A percentile compares a stretch with the other conserved stretches of the same genome.
These are phyloP conservation scores for Galerucella pusilla DNA, from an alignment of 2,888 invertebrate genomes.

Conservation along the genomic window DNA sequence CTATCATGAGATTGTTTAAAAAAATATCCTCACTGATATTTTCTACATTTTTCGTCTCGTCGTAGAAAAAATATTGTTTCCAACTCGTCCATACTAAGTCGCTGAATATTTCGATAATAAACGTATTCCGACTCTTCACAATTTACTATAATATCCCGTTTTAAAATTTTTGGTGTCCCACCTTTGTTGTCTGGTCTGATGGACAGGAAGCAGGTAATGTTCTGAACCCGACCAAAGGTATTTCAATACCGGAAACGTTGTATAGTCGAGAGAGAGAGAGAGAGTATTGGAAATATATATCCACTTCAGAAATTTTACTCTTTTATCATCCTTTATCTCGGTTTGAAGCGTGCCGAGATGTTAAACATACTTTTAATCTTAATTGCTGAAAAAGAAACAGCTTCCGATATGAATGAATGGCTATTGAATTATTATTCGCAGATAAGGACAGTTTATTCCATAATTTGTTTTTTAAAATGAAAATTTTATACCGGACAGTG, in stretches of 20 bases:
- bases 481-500: too few species aligned
- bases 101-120: too few species aligned
- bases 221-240: conserved; percentile 40
- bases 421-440: neutral
- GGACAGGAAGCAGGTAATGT: conserved; percentile 51
- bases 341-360: conserved; percentile 45
- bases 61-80: too few species aligned
- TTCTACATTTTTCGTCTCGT: too few species aligned
- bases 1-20: too few species aligned
- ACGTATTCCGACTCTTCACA: too few species aligned
- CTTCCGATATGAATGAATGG: conserved; percentile 16
- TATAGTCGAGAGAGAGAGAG: conserved; percentile 40
- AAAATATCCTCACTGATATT: too few species aligned
- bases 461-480: too few species aligned
- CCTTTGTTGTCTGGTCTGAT: conserved; percentile 37
- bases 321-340: conserved; percentile 41
- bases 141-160: too few species aligned
- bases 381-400: conserved; percentile 29
- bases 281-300: conserved; percentile 21
- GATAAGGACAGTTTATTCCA: neutral
- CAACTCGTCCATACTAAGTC: too few species aligned
- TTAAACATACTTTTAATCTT: conserved; percentile 45
- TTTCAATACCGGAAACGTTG: conserved; percentile 49
- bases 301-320: conserved; percentile 34
- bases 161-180: neutral